phyloP scores from a whole-genome alignment of 2,797 vertebrate genomes.

The Aulostomus chinensis region DNA sequence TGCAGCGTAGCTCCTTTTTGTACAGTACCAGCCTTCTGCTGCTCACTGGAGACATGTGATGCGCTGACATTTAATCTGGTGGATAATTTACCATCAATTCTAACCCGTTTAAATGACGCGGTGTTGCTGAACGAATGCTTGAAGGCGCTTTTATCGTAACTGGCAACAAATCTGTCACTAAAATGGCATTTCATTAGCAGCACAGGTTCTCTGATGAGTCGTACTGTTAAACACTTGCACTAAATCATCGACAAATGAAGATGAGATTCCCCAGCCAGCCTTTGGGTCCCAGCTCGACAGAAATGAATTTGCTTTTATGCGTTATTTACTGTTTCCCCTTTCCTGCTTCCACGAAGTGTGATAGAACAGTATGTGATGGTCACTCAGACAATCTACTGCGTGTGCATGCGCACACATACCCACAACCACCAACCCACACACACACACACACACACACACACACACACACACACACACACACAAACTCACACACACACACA shows the following conservation, averaged over 20 bases:
- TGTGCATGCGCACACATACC: constrained; percentile 1
- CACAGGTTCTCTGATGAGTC: constrained; percentile 27
- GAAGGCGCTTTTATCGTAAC: constrained; percentile 19
- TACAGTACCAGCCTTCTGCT: constrained; percentile 19
- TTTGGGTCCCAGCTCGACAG: constrained; percentile 21
- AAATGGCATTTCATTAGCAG: constrained; percentile 55
- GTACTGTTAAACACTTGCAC: constrained; percentile 34
- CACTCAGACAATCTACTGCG: constrained; percentile 21
- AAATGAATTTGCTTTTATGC: constrained; percentile 44
- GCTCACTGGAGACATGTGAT: neutral
- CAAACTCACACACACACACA: constrained; percentile 20
- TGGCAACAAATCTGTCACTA: constrained; percentile 43
- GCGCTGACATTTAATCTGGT: constrained; percentile 1
- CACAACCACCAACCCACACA: no score
- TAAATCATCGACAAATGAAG: constrained; percentile 59
- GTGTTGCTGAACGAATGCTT: constrained; percentile 15
- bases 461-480: constrained; percentile 26
- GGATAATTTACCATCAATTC: constrained; percentile 11
- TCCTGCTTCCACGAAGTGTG: constrained; percentile 31
- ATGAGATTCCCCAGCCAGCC: constrained; percentile 13
- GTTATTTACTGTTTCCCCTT: constrained; percentile 43
- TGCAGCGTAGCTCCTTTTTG: constrained; percentile 13
- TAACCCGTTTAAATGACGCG: no score
- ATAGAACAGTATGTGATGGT: constrained; percentile 32
- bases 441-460: constrained; percentile 15